phyloP scores from a whole-genome alignment of 2,797 vertebrate species.

The Harpagifer antarcticus region DNA sequence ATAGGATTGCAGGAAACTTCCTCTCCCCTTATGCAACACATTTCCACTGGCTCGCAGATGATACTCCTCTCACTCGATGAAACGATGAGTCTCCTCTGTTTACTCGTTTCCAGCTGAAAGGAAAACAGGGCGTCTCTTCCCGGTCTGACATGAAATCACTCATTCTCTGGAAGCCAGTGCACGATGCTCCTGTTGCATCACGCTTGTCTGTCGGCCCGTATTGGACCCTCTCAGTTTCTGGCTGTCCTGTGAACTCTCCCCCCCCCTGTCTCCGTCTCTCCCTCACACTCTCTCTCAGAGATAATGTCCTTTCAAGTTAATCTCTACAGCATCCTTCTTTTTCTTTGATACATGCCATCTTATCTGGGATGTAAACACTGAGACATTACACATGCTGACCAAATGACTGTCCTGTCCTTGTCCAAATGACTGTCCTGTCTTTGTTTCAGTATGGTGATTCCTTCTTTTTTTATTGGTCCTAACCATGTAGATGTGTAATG shows the following conservation, averaged over 20 bases:
- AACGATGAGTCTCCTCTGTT: slow-evolving; percentile 31
- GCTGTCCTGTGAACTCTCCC: slow-evolving; percentile 55
- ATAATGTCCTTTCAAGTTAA: slow-evolving; percentile 66
- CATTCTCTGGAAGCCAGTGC: slow-evolving; percentile 28
- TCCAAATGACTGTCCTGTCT: slow-evolving; percentile 1
- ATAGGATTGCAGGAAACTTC: slow-evolving; percentile 35
- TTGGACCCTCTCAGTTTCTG: slow-evolving; percentile 56
- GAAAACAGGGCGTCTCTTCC: slow-evolving; percentile 29
- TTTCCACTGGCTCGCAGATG: slow-evolving; percentile 54
- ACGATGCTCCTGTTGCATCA: slow-evolving; percentile 54
- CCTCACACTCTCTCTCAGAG: slow-evolving; percentile 49
- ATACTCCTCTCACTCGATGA: slow-evolving; percentile 21
- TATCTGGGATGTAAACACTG: slow-evolving; percentile 62
- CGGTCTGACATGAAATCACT: slow-evolving; percentile 38
- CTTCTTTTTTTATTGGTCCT: too few species aligned
- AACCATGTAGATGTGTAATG: too few species aligned
- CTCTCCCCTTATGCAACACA: slow-evolving; percentile 22
- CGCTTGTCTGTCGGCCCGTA: slow-evolving; percentile 35
- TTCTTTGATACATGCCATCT: slow-evolving; percentile 58
- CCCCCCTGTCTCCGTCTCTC: slow-evolving; percentile 27
- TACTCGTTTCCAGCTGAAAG: slow-evolving; percentile 9
- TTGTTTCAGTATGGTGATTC: not conserved
- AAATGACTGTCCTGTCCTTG: not conserved
- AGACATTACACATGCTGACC: slow-evolving; percentile 37
- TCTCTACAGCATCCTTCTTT: slow-evolving; percentile 43